Evolutionary conservation across 2,113 vertebrate species (phyloP), one percentile per base, ranked within the genome.

Genomic region (Monopterus albus): DNA sequence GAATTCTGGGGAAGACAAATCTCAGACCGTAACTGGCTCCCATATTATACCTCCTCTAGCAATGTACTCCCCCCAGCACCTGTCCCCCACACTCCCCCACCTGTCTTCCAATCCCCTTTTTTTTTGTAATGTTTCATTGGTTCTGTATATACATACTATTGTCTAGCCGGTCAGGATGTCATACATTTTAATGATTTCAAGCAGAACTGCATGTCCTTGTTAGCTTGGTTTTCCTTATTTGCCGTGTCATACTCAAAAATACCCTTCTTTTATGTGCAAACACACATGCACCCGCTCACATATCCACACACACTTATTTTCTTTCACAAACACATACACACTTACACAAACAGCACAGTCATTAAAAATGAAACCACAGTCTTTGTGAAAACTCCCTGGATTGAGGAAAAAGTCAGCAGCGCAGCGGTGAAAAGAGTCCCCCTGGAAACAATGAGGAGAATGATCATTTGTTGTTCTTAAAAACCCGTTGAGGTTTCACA

Each of bases 381-480:
- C 88, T 91, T 91, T 92, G 90, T 83, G 86, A 90, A 91, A 91
- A 88, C 87, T 93, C 87, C 68, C 77, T 91, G 90, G 88, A 88
- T 82, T 83, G 69, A 92, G 83, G 87, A 84, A 91, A 89, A 87
- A 90, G 86, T 89, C 91, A 86, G 87, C 79, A 28, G 83, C 83
- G 71, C 89, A 64, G 86, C 68, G 84, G 80, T 84, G 89, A 92
- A 90, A 93, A 91, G 89, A 84, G 82, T 89, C 91, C 90, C 89
- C 85, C 87, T 89, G 90, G 93, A 94, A 94, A 93, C 92, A 94
- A 94, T 92, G 91, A 93, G 85, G 88, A 90, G 91, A 92, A 92
- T 90, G 91, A 93, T 93, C 91, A 92, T 93, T 94, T 93, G 92
- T 92, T 94, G 92, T 94, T 92, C 91, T 93, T 91, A 85, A 93